Evolutionary conservation across 2,888 invertebrate species (phyloP), one percentile per base, ranked within the genome.

Genomic region (Chromoteleia sp.): DNA sequence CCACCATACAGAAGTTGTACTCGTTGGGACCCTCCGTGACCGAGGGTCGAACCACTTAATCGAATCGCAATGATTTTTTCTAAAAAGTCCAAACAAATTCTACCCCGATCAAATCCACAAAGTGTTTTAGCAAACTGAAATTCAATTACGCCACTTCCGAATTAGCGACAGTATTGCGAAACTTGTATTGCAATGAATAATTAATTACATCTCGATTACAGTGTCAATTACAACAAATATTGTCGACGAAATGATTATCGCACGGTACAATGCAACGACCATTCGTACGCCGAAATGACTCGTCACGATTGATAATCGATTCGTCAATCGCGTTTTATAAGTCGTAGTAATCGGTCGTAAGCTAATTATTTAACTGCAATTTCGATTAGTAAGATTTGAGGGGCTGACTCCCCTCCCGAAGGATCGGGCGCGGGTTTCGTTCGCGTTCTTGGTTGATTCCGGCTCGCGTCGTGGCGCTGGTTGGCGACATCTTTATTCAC

Each of bases 191-290:
- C 75, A 75, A 75, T 80, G 52, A 81, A 81, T 75, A 75, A 81
- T 81, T 75, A 71, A 81, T 75, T 75, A 81, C 71, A 58, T 65
- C 70, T 65, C 80, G 75, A 81, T 75, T 81, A 75, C 80, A 65
- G 25, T 65, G 75, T 81, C 81, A 76, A 76, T 81, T 81, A 81
- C 45, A 54, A 65, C 15, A 29, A 43, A 15, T 45, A 59, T 33
- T 58, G 63, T 43, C 21, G 65, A 56, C 61, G 45, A 63, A 75
- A 58, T 48, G 10, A 65, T 71, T 71, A 59, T 41, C 10, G 17
- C 7, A 48, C 5, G 25, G 25, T 33, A 33, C 17, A 33, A 54
- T 45, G 12, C 5, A 21, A 41, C 10, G 36, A 58, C 14, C 8
- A 12, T n/a, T 30, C 30, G n/a, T 52, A 21, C 8, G 15, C 2